These are phyloP conservation scores for Sebastiscus albofasciatus DNA, from an alignment of 2,797 vertebrate species.

Conservation along the genomic window DNA sequence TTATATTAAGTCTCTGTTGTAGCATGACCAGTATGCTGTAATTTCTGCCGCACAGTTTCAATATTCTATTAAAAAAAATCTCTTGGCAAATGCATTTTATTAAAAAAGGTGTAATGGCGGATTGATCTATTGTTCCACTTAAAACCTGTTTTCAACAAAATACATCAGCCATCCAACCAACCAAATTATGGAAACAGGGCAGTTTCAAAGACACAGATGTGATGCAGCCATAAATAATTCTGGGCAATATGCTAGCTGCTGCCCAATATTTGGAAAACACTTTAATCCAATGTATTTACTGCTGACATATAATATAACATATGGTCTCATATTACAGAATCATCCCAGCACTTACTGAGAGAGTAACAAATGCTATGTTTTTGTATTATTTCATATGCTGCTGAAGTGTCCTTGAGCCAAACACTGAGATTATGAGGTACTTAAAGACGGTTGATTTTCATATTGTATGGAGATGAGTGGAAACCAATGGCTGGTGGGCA, in stretches of 20 bases:
- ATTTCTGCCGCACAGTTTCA: neutral
- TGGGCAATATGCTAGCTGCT: neutral
- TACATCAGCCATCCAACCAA: neutral
- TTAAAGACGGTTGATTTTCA: neutral
- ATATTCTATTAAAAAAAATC: neutral
- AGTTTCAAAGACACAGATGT: constrained; percentile 29
- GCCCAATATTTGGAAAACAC: constrained; percentile 1
- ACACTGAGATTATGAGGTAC: neutral
- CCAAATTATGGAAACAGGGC: neutral
- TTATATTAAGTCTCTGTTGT: neutral
- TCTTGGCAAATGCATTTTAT: neutral
- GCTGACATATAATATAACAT: constrained; percentile 8
- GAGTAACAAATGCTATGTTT: neutral
- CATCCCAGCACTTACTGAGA: neutral
- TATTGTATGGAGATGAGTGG: neutral
- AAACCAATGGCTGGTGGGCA: neutral
- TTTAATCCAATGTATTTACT: constrained; percentile 20
- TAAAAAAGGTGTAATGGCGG: neutral
- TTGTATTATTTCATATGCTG: neutral
- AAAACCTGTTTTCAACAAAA: constrained; percentile 11
- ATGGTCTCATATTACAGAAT: constrained; percentile 4
- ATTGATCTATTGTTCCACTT: neutral
- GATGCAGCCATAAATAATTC: constrained; percentile 6
- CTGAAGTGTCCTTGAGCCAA: neutral
- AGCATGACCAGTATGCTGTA: neutral